Evolutionary conservation across 2,797 vertebrate genomes (phyloP).

Genomic region (Pipistrellus nathusii): DNA sequence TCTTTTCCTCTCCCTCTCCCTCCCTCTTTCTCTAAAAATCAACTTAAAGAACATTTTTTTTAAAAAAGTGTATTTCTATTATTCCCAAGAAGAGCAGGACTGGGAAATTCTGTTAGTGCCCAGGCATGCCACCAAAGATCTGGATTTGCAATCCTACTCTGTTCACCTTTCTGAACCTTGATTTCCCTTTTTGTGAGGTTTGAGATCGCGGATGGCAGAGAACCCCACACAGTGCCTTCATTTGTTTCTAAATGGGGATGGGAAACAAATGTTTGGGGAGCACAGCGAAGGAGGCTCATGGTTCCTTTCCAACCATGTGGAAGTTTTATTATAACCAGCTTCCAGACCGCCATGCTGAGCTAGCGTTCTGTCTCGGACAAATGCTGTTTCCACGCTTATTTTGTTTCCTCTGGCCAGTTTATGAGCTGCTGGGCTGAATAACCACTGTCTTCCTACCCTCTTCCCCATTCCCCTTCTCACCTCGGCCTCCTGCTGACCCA

Average conservation of each 20-base stretch:
- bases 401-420: neutral
- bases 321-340: neutral
- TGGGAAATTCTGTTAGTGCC: neutral
- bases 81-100: neutral
- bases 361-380: neutral
- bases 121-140: neutral
- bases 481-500: neutral
- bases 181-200: neutral
- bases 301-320: neutral
- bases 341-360: neutral
- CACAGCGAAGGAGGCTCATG: neutral
- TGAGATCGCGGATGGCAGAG: neutral
- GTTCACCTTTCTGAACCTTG: neutral
- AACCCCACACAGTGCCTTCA: neutral
- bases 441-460: neutral
- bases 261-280: neutral
- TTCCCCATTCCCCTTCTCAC: too few species aligned
- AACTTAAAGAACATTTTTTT: too few species aligned
- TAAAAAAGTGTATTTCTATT: too few species aligned
- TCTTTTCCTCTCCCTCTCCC: too few species aligned
- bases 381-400: fast-evolving
- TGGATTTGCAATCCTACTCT: neutral
- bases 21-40: too few species aligned
- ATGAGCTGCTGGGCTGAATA: neutral
- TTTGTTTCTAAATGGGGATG: neutral